Percentiles rank a stretch among this genome's conserved stretches.
These are phyloP conservation scores for Vesta saturnalis DNA, from an alignment of 2,888 invertebrate genomes.

Conservation along the genomic window DNA sequence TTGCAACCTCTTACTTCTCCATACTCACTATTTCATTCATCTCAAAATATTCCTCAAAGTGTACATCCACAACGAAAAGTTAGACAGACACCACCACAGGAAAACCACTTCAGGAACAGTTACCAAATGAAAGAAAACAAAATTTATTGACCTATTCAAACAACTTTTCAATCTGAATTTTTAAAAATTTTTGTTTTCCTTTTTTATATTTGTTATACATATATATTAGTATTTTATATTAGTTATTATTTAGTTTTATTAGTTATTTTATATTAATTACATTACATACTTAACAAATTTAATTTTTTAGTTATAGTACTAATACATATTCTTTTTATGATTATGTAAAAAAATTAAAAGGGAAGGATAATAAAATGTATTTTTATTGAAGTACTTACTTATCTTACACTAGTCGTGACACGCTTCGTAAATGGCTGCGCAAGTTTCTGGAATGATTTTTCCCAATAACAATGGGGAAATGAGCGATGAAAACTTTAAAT, in stretches of 20 bases:
- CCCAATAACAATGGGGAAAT: too few relatives aligned
- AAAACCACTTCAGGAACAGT: conserved; percentile 3
- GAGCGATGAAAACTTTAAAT: too few relatives aligned
- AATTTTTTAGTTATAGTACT: neutral
- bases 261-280: too few relatives aligned
- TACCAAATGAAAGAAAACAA: neutral
- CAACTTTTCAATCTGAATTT: neutral
- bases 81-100: neutral
- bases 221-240: too few relatives aligned
- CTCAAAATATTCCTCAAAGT: conserved; percentile 1
- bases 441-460: too few relatives aligned
- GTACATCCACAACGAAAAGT: neutral
- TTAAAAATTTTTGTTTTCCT: too few relatives aligned
- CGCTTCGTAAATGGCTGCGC: conserved; percentile 2
- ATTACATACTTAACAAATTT: too few relatives aligned
- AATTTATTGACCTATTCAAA: neutral
- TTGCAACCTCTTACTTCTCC: neutral
- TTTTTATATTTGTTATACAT: too few relatives aligned
- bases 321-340: neutral
- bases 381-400: neutral
- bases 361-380: neutral
- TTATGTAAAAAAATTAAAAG: neutral
- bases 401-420: neutral
- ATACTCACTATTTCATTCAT: neutral
- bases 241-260: too few relatives aligned